Base-by-base conservation (phyloP, 2,797 vertebrate species). In the Amblyopsis hoosieri region DNA sequence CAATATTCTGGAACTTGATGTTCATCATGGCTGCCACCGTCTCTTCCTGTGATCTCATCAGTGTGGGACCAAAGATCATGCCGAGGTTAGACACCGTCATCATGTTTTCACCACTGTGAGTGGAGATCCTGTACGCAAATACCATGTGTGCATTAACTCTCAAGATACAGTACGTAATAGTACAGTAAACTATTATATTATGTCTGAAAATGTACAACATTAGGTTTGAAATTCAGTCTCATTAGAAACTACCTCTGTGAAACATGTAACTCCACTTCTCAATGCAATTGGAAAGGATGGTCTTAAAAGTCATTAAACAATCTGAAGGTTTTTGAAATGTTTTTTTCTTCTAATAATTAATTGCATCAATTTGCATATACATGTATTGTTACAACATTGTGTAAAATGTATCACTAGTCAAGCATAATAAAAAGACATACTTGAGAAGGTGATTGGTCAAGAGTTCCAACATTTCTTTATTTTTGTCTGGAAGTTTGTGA, bases 11-110 rank as follows among this genome's bases (percentile, higher is more conserved):
- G 90, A 99, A 99, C 82, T 99, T 99, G 83, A 99, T 99, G 87
- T 99, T 99, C 96, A 99, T 98, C 97, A 99, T 98, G 71, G 98
- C 98, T 1, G 98, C 98, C 80, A 99, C 97, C 0, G 98, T 99
- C 89, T 99, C 97, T 58, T 99, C 97, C 82, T 98, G 97, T 0
- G 97, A 96, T 85, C 97, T 94, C 97, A 99, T 98, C 62, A 99
- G 76, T 0, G 97, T 99, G 37, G 98, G 98, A 55, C 97, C 98
- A 53, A 99, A 99, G 79, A 99, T 98, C 89, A 99, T 97, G 8
- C 95, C 98, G 59, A 99, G 94, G 90, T 99, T 99, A 67, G 98
- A 98, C 62, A 99, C 89, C 0, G 97, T 99, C 98, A 99, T 99
- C 82, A 97, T 86, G 85, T 99, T 99, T 78, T 97, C 95, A 54